These are phyloP conservation scores for Myripristis jacobus DNA, from an alignment of 2,797 vertebrate genomes.

Conservation along the genomic window DNA sequence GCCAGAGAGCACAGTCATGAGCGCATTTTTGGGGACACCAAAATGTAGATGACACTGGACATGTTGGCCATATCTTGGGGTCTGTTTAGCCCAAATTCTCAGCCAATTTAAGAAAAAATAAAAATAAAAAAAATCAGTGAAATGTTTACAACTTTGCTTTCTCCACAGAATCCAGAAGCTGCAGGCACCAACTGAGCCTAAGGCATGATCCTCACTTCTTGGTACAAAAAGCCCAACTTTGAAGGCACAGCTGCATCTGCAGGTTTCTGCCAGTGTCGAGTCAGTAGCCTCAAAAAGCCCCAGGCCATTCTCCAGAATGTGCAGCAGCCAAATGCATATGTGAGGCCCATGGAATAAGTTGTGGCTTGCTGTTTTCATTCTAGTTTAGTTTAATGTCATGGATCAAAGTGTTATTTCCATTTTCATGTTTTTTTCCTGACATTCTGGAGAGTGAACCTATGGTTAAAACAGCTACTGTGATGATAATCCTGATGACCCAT, in stretches of 20 bases:
- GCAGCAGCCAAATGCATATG: background rate
- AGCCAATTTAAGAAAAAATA: too few relatives aligned
- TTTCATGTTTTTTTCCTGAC: conserved; percentile 32
- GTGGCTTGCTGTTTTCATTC: conserved; percentile 12
- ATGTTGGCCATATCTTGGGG: background rate
- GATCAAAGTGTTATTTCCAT: conserved; percentile 42
- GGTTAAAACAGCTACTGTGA: conserved; percentile 44
- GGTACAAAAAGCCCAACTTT: background rate
- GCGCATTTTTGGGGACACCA: conserved; percentile 1
- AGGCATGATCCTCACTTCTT: background rate
- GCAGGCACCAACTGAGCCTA: background rate
- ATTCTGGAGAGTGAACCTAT: conserved; percentile 36
- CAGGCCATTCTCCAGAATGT: too few relatives aligned
- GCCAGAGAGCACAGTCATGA: too few relatives aligned
- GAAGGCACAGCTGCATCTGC: too few relatives aligned
- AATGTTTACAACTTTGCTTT: conserved; percentile 12
- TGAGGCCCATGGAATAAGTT: conserved; percentile 6
- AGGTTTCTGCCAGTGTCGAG: too few relatives aligned
- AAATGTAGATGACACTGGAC: background rate
- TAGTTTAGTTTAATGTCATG: conserved; percentile 19
- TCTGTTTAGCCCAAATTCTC: too few relatives aligned
- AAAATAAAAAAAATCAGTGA: too few relatives aligned
- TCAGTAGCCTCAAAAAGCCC: too few relatives aligned
- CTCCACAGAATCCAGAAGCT: conserved; percentile 7
- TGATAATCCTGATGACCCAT: conserved; percentile 56